These are phyloP conservation scores for Lepidothrix coronata DNA, from an alignment of 2,113 vertebrate genomes.

Conservation along the genomic window DNA sequence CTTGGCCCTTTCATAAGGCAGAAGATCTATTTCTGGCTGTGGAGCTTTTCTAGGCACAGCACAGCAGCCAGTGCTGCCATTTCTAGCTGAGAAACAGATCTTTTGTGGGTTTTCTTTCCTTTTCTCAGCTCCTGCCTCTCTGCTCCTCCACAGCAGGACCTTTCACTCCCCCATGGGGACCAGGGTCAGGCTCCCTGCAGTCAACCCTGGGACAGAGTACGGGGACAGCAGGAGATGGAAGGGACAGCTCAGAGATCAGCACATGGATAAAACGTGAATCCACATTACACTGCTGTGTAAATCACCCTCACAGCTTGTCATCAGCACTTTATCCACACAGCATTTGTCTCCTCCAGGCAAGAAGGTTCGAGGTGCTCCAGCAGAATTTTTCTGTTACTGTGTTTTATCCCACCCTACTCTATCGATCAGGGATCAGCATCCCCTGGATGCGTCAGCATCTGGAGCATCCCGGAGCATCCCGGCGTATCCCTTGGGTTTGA, in stretches of 20 bases:
- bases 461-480: background rate
- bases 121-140: background rate
- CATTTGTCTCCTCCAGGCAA: background rate
- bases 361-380: background rate
- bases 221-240: background rate
- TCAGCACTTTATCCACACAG: background rate
- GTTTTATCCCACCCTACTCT: background rate
- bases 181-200: background rate
- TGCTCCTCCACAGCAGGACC: background rate
- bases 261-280: fast-evolving
- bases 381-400: background rate
- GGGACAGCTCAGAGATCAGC: background rate
- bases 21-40: background rate
- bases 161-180: fast-evolving
- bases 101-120: background rate
- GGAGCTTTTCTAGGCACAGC: background rate
- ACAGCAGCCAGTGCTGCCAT: background rate
- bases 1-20: background rate
- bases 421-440: background rate
- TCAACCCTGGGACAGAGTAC: fast-evolving
- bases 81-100: background rate
- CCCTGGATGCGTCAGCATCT: background rate
- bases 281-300: background rate
- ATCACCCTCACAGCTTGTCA: background rate
- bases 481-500: fast-evolving